Percentiles rank a stretch among this genome's conserved stretches.
Evolutionary conservation across 37 sponge, comb jelly and placozoan genomes (phyloP).

Genomic region (Petrosia ficiformis): DNA sequence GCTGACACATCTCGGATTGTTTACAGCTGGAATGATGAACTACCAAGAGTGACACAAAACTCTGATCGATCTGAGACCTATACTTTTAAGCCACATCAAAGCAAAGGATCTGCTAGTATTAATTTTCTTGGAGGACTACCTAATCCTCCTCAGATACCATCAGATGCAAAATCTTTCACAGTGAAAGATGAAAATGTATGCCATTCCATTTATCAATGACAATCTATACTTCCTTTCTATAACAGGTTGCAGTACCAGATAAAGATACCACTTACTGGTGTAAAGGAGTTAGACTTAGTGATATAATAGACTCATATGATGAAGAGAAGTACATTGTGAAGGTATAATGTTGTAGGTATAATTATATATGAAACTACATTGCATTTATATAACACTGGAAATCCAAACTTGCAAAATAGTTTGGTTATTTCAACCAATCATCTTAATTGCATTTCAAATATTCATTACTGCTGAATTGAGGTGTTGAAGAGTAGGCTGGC

Average conservation of each 20-base stretch:
- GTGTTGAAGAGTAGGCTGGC: no score
- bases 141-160: conserved; percentile 14
- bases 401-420: no score
- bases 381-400: no score
- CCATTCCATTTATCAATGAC: neutral
- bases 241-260: conserved; percentile 45
- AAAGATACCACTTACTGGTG: conserved; percentile 68
- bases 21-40: conserved; percentile 21
- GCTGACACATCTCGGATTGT: conserved; percentile 23
- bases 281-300: conserved; percentile 23
- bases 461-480: no score
- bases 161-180: neutral
- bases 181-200: conserved; percentile 22
- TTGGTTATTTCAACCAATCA: no score
- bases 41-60: neutral
- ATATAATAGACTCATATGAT: conserved; percentile 2
- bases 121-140: conserved; percentile 33
- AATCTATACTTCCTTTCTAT: neutral
- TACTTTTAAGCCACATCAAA: neutral
- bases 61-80: neutral
- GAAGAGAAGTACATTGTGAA: conserved; percentile 18
- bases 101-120: conserved; percentile 12
- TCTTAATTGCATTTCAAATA: no score
- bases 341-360: conserved; percentile 27
- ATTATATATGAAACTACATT: no score